Conservation (phyloP, 2,797 vertebrate species). For the Saguinus oedipus region DNA sequence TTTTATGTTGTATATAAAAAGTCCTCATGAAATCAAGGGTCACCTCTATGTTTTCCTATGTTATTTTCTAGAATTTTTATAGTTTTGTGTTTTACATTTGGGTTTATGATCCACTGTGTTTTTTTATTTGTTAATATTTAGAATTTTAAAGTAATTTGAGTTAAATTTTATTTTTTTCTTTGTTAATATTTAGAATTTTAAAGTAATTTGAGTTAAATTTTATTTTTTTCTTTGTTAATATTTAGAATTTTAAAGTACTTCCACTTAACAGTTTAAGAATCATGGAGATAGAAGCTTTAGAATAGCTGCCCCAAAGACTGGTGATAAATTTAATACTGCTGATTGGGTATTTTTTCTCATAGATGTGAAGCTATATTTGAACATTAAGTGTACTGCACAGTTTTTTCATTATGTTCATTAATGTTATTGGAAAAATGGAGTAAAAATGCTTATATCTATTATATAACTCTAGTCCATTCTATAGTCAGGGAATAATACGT, state of each 20-base stretch:
- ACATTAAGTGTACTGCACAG: neutral
- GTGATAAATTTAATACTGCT: neutral
- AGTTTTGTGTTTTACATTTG: neutral
- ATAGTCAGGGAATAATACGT: neutral
- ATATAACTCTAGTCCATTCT: neutral
- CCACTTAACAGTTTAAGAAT: neutral
- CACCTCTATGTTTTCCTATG: neutral
- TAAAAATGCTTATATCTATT: neutral
- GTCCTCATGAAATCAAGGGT: neutral
- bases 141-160: neutral
- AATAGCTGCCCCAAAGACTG: neutral
- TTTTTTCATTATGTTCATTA: neutral
- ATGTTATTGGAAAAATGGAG: neutral
- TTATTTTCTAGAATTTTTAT: neutral
- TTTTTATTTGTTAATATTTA: conserved; percentile 2
- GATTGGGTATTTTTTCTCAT: neutral
- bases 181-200: conserved; percentile 16
- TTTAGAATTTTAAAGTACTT: neutral
- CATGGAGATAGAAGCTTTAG: neutral
- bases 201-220: neutral
- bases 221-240: neutral
- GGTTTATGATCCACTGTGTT: neutral
- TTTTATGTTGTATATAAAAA: neutral
- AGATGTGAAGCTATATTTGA: neutral
- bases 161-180: neutral